Base-by-base conservation (phyloP, 2,113 vertebrate genomes). In the Entelurus aequoreus region DNA sequence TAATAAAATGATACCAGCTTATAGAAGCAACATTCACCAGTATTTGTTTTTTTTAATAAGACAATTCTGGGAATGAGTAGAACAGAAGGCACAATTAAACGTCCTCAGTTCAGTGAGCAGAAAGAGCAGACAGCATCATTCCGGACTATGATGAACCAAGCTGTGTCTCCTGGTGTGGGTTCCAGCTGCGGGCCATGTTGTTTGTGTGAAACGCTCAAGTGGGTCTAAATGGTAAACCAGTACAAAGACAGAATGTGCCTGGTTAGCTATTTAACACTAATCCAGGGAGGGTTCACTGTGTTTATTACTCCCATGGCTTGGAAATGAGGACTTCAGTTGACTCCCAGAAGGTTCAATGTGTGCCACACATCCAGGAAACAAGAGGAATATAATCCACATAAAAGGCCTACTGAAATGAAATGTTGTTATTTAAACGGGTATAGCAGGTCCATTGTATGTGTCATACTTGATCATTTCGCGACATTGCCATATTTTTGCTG, bases 1-100 rank as follows among this genome's bases (percentile, higher is more conserved):
- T 12, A 38, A 61, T 73, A 9, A 55, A 56, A 36, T 61, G 75
- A 70, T 72, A 55, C 40, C 65, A 72, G 77, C 63, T 68, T 82
- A 82, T 83, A 76, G 74, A 77, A 65, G 2, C 46, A 7, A 67
- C 72, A 69, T 80, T 84, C 44, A 51, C 59, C 44, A 70, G 77
- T 37, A 76, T 80, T 78, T 79, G 51, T 52, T 62, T 58, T 56
- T 58, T 56, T 42, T 48, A 60, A 57, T 69, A 49, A 62, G 73
- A 69, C 63, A 36, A 60, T 66, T 77, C 53, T 68, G 75, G 72
- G 70, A 59, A 78, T 12, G 71, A 69, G 59, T 71, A 72, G 61
- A 74, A 59, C 56, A 35, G 44, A 40, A 55, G 63, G 4, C 9
- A 60, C 40, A 68, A 74, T 44, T 49, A 1, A 12, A 77, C 72